Conservation (phyloP, 1,140 invertebrate species). For the Cotesia chilonis region DNA sequence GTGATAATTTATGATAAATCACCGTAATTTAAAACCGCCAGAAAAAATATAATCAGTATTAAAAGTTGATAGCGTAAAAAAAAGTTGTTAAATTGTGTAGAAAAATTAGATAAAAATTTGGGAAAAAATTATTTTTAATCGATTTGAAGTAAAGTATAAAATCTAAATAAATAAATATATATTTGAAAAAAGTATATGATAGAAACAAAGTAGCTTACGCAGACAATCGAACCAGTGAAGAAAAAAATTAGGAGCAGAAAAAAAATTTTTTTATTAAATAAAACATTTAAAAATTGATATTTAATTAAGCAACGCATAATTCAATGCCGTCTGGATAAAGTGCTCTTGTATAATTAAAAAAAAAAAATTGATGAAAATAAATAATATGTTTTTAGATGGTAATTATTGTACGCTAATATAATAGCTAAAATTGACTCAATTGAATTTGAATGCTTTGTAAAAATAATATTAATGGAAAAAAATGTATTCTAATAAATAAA, state of each 20-base stretch:
- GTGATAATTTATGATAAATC: too few species aligned
- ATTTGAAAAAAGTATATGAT: neutral
- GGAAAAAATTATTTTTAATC: neutral
- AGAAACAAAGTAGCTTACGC: neutral
- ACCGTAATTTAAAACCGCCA: neutral
- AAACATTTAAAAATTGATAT: slow-evolving; percentile 37
- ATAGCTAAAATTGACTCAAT: too few species aligned
- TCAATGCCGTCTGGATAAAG: slow-evolving; percentile 59
- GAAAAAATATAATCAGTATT: neutral
- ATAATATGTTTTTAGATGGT: neutral
- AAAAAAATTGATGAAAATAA: slow-evolving; percentile 12
- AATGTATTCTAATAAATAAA: neutral
- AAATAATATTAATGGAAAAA: neutral
- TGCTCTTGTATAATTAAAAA: slow-evolving; percentile 56
- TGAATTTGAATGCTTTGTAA: neutral
- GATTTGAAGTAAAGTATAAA: too few species aligned
- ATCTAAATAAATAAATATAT: neutral
- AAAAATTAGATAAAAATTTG: neutral
- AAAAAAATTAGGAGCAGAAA: slow-evolving; percentile 13
- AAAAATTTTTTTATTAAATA: slow-evolving; percentile 32
- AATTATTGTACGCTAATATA: slow-evolving; percentile 8
- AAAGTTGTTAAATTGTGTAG: neutral
- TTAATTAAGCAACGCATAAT: slow-evolving; percentile 35
- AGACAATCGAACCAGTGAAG: slow-evolving; percentile 1
- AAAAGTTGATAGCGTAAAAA: neutral